Conservation (phyloP, 1,140 invertebrate genomes). For the Cotesia vestalis region DNA sequence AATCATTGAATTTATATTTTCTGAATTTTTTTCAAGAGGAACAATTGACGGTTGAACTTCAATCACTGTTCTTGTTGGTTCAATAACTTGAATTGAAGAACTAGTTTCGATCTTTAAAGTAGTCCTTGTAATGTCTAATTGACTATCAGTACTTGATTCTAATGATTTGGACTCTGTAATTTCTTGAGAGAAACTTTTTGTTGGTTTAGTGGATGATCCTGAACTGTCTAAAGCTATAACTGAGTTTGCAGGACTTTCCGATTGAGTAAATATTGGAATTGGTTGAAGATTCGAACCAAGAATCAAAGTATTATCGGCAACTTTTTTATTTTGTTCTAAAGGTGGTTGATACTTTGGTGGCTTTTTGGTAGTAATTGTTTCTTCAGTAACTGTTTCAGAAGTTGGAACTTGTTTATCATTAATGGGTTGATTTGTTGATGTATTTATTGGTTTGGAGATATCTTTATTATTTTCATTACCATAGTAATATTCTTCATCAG, state of each 20-base stretch:
- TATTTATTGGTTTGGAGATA: constrained; percentile 11
- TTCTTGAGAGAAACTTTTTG: not conserved
- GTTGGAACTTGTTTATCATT: constrained; percentile 15
- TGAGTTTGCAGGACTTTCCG: constrained; percentile 30
- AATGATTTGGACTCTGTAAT: constrained; percentile 22
- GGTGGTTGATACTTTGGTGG: constrained; percentile 52
- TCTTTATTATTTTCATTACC: constrained; percentile 44
- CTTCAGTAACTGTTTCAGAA: constrained; percentile 6
- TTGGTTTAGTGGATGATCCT: constrained; percentile 32
- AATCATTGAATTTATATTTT: constrained; percentile 11
- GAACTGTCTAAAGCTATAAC: constrained; percentile 32
- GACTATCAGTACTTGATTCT: constrained; percentile 36
- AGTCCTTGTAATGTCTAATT: constrained; percentile 46
- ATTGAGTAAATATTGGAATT: constrained; percentile 37
- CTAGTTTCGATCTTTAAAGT: constrained; percentile 60
- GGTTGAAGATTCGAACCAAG: constrained; percentile 45
- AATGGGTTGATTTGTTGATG: constrained; percentile 16
- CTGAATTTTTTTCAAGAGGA: constrained; percentile 41
- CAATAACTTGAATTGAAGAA: constrained; percentile 59
- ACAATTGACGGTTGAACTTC: constrained; percentile 48
- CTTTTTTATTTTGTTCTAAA: constrained; percentile 47
- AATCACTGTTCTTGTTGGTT: constrained; percentile 47
- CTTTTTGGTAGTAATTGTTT: constrained; percentile 40
- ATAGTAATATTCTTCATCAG: constrained; percentile 45
- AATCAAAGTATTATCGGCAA: constrained; percentile 54